These are phyloP conservation scores for Cataglyphis rosenhaueri DNA, from an alignment of 2,888 invertebrate species.

Conservation along the genomic window DNA sequence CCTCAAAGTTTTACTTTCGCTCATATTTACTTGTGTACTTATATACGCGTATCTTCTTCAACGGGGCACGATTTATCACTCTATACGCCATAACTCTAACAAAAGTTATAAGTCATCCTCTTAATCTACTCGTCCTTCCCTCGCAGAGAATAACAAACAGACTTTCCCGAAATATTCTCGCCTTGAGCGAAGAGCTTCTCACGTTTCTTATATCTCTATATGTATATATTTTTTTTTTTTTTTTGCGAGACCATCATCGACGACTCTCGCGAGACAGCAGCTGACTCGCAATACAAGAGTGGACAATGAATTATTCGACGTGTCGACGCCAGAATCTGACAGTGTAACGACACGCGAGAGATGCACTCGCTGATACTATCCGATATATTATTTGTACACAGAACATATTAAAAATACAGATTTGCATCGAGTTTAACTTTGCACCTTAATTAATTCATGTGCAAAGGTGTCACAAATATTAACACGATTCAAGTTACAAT, in stretches of 20 bases:
- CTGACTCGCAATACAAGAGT: conserved; percentile 45
- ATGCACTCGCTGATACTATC: background rate
- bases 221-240: conserved; percentile 23
- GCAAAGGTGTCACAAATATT: background rate
- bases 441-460: background rate
- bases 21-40: background rate
- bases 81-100: background rate
- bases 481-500: background rate
- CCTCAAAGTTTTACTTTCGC: background rate
- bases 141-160: conserved; percentile 13
- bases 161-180: conserved; percentile 35
- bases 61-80: conserved; percentile 14
- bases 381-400: background rate
- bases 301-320: conserved; percentile 71
- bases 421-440: background rate
- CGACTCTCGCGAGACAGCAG: background rate
- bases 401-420: background rate
- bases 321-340: conserved; percentile 66
- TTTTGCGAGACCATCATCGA: conserved; percentile 40
- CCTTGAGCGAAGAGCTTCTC: conserved; percentile 24
- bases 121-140: conserved; percentile 27
- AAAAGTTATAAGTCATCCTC: conserved; percentile 30
- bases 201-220: background rate
- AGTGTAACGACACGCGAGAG: conserved; percentile 66
- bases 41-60: background rate